Base-by-base conservation (phyloP, 2,797 vertebrate species). In the Xiphophorus birchmanni region DNA sequence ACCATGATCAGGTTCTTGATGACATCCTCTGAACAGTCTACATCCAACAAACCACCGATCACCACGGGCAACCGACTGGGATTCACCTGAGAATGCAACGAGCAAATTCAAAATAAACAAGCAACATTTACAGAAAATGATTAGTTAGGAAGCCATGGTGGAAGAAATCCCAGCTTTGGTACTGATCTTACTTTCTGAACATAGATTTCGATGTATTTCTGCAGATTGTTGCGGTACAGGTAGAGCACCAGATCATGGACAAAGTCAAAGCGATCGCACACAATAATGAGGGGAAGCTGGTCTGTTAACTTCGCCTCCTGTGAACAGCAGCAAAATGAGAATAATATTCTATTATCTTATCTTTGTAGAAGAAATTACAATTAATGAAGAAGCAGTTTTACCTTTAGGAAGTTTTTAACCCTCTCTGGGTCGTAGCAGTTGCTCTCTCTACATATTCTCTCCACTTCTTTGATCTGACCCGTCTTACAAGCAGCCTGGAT, bases 141-240 rank as follows among this genome's bases (percentile, higher is more conserved):
- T 44, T n/a, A 71, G 67, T 26, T 71, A 44, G 42, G 40, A 26
- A 40, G 10, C 1, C 11, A 7, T n/a, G 0, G 6, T 47, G 23
- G 2, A 1, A 3, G 74, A 73, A 10, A 29, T 35, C 17, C 9
- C 13, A 2, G 1, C 11, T n/a, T 0, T 3, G 48, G 72, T 7
- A 21, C 48, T 15, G n/a, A 76, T 15, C 95, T 94, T 94, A 99
- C 98, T 96, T 99, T 99, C 92, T 99, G 98, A 50, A 99, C 98
- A 60, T 99, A 99, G 92, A 99, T 99, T 94, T 99, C 98, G 79
- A 99, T 99, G 87, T 99, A 99, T 84, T 99, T 99, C 94, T 99
- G 98, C 87, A 99, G 96, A 92, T 96, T 99, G 95, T 99, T 99
- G 94, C 98, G 97, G 91, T 99, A 99, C 92, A 99, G 94, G 95